A percentile compares a stretch with the other conserved stretches of the same genome.
Evolutionary conservation across 1,140 invertebrate genomes (phyloP).

Genomic region (Geopemphigus sp.): DNA sequence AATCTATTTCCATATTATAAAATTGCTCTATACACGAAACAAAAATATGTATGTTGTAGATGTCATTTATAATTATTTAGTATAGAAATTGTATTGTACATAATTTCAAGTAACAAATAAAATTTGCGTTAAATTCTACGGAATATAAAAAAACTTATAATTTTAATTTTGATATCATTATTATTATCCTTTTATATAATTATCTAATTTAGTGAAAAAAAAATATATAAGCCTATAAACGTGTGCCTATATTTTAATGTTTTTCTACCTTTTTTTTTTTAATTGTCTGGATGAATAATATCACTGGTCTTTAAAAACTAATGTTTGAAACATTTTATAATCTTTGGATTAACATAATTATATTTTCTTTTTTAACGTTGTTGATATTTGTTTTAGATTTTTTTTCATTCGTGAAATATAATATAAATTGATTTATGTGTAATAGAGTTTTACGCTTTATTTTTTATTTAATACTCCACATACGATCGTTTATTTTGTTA

Average conservation of each 20-base stretch:
- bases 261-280: constrained; percentile 34
- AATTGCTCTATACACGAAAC: constrained; percentile 26
- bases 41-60: constrained; percentile 37
- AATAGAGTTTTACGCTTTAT: constrained; percentile 9
- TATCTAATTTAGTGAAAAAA: constrained; percentile 21
- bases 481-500: too few species aligned
- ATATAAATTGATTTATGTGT: constrained; percentile 38
- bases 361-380: constrained; percentile 24
- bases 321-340: constrained; percentile 10
- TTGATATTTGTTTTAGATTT: constrained; percentile 35
- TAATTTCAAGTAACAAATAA: constrained; percentile 48
- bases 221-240: constrained; percentile 35
- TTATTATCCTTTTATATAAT: constrained; percentile 34
- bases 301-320: constrained; percentile 23
- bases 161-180: constrained; percentile 39
- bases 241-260: constrained; percentile 36
- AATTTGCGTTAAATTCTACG: constrained; percentile 17
- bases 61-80: constrained; percentile 44
- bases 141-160: constrained; percentile 27
- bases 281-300: constrained; percentile 18
- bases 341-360: constrained; percentile 29
- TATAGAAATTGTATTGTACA: constrained; percentile 44
- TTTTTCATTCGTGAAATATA: constrained; percentile 22
- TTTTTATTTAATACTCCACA: constrained; percentile 3
- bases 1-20: constrained; percentile 19